Percentiles rank a stretch among this genome's conserved stretches.
Evolutionary conservation across 2,797 vertebrate species (phyloP).

Genomic region (Trachurus trachurus): DNA sequence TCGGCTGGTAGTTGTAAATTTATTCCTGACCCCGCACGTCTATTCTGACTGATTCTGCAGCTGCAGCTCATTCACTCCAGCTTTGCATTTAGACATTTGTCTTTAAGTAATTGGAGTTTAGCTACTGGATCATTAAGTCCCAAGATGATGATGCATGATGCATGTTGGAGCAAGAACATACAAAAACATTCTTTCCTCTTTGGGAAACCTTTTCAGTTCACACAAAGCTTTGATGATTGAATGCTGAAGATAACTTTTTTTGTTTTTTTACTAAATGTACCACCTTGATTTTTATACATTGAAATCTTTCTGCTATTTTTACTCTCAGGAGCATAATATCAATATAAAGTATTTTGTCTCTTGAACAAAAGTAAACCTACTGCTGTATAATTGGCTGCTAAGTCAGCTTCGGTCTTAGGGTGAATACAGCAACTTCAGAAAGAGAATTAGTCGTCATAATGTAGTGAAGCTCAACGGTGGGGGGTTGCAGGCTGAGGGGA

Average conservation of each 20-base stretch:
- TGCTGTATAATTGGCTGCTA: background rate
- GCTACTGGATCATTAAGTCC: background rate
- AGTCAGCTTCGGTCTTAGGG: background rate
- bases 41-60: constrained; percentile 15
- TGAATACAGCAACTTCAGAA: background rate
- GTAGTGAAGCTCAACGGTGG: constrained; percentile 3
- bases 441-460: constrained; percentile 17
- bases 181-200: background rate
- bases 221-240: background rate
- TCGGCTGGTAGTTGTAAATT: background rate
- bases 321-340: background rate
- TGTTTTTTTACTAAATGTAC: too few relatives aligned
- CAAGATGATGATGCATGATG: too few relatives aligned
- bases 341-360: background rate
- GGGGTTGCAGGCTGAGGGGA: background rate
- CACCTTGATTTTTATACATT: background rate
- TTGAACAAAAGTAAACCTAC: background rate
- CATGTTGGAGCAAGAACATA: background rate
- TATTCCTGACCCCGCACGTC: background rate
- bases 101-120: background rate
- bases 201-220: background rate
- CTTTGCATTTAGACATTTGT: background rate
- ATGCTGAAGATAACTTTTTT: background rate
- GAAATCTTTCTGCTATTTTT: background rate
- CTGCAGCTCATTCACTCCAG: background rate